Base-by-base conservation (phyloP, 2,888 invertebrate genomes). In the Rhagonycha lutea region DNA sequence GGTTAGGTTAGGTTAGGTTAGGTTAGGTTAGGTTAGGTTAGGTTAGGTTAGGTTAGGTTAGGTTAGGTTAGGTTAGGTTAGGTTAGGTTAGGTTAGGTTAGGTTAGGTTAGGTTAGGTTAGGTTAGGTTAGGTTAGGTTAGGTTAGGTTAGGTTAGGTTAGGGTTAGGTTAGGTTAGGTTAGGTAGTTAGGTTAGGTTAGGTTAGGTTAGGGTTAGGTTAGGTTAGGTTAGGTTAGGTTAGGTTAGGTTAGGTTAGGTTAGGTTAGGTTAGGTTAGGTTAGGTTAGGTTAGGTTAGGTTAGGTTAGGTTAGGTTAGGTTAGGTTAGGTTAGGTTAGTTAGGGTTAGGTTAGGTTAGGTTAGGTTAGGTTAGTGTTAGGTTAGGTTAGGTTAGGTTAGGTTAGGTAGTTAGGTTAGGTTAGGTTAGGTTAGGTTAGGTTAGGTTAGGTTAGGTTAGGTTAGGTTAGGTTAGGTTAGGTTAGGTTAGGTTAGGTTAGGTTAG, bases 61-160 rank as follows among this genome's bases (percentile, higher is more conserved):
- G 69, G 73, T 69, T 60, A 69, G 69, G 69, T 69, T 60, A 69
- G 69, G 69, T 69, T 69, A 69, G 69, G 69, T 69, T 60, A 69
- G 60, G 69, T 69, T 73, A 73, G 73, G 73, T 73, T 73, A 73
- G 68, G 73, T 73, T 73, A 73, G 73, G 73, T 71, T 63, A 69
- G 60, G 69, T 69, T 69, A 69, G 69, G 69, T 69, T 69, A 73
- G 69, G 69, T 69, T 69, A 72, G 67, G 72, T 72, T 72, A 72
- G 72, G 72, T 72, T 72, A 72, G 67, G 72, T 72, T 72, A 72
- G 72, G 72, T 72, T 72, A 72, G 67, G 67, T 72, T 67, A 67
- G 72, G 67, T 72, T 67, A 67, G 67, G 67, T 72, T 67, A 67
- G 72, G 67, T 72, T 67, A 67, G 67, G 63, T 71, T 63, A 63